These are phyloP conservation scores for Chiroxiphia lanceolata DNA, from an alignment of 2,797 vertebrate genomes.

Conservation along the genomic window DNA sequence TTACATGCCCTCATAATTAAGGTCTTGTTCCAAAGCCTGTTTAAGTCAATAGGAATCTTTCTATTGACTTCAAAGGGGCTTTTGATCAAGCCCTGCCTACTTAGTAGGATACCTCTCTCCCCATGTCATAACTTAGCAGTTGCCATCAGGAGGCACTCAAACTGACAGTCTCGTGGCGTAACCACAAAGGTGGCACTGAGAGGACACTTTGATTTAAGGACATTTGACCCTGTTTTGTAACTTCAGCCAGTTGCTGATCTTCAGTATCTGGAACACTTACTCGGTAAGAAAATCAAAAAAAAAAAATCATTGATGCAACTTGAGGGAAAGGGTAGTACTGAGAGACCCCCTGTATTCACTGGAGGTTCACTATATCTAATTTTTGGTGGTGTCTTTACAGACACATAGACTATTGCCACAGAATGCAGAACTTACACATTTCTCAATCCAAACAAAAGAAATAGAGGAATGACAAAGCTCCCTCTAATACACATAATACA, in stretches of 20 bases:
- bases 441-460: conserved; percentile 20
- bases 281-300: not conserved
- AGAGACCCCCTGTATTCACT: not conserved
- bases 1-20: conserved; percentile 9
- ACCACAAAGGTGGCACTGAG: not conserved
- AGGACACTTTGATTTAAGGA: not conserved
- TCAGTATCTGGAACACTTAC: not conserved
- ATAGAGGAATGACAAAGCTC: not conserved
- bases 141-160: not conserved
- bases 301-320: not conserved
- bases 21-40: conserved; percentile 23
- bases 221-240: not conserved
- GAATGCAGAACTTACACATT: not conserved
- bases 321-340: not conserved
- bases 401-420: not conserved
- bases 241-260: not conserved
- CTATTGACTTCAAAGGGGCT: conserved; percentile 46
- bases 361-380: not conserved
- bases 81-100: conserved; percentile 39
- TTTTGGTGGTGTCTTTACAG: not conserved
- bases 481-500: not conserved
- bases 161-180: not conserved
- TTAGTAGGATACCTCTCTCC: not conserved
- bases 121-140: not conserved
- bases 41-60: conserved; percentile 55